phyloP scores from a whole-genome alignment of 2,888 invertebrate species.

The Pseudanteris insignis region DNA sequence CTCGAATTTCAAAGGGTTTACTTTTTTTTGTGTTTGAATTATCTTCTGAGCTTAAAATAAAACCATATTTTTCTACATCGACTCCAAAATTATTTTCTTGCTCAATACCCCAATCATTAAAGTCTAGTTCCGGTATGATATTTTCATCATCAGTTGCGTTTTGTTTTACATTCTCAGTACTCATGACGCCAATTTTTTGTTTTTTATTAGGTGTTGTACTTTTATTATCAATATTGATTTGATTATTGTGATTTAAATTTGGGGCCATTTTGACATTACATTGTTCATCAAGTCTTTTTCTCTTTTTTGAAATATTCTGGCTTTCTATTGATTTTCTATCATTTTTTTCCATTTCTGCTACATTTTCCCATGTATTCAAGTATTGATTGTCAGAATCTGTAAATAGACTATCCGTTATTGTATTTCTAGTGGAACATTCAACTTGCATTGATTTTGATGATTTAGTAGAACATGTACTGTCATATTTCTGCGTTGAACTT shows the following conservation, averaged over 20 bases:
- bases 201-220: background rate
- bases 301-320: conserved; percentile 3
- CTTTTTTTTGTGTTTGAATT: background rate
- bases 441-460: conserved; percentile 8
- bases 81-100: conserved; percentile 3
- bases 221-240: background rate
- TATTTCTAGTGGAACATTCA: conserved; percentile 7
- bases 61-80: conserved; percentile 11
- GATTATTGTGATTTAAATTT: background rate
- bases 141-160: background rate
- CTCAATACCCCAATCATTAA: conserved; percentile 15
- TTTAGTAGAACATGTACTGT: background rate
- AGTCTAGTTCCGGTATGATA: background rate
- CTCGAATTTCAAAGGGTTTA: conserved; percentile 5
- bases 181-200: background rate
- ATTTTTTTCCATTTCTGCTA: background rate
- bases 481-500: conserved; percentile 15
- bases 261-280: background rate
- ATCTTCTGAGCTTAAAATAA: conserved; percentile 4
- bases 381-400: conserved; percentile 4
- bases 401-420: conserved; percentile 9
- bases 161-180: too few species aligned
- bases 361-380: conserved; percentile 8
- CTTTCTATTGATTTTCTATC: background rate
- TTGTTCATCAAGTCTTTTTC: conserved; percentile 13